These are phyloP conservation scores for Standfussiana lucernea DNA, from an alignment of 2,888 invertebrate species.

Conservation along the genomic window DNA sequence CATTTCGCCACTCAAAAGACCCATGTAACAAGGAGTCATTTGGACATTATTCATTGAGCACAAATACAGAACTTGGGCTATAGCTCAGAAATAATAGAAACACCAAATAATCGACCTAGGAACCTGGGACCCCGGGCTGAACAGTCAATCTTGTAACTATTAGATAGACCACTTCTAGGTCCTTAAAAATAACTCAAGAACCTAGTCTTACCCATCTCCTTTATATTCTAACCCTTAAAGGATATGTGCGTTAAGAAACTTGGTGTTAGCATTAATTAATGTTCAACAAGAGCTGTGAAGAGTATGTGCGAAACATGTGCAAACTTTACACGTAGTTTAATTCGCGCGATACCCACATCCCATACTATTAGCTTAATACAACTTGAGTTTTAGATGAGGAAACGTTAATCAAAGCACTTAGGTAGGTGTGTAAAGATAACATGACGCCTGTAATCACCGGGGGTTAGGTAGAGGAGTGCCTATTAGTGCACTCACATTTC, in stretches of 20 bases:
- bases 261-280: slow-evolving; percentile 44
- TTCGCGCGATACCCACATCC: slow-evolving; percentile 9
- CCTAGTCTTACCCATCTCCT: neutral
- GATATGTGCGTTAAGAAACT: slow-evolving; percentile 14
- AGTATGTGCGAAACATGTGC: slow-evolving; percentile 10
- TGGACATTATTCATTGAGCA: neutral
- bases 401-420: neutral
- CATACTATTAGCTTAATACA: neutral
- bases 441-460: neutral
- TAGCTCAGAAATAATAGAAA: too few species aligned
- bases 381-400: neutral
- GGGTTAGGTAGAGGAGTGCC: neutral
- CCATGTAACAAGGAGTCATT: neutral
- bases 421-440: neutral
- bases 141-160: too few species aligned
- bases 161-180: neutral
- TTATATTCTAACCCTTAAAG: slow-evolving; percentile 5
- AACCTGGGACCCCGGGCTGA: too few species aligned
- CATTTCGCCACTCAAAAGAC: neutral
- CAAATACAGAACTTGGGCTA: neutral
- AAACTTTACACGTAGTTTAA: slow-evolving; percentile 36
- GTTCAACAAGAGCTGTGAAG: slow-evolving; percentile 27
- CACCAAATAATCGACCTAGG: too few species aligned
- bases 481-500: neutral
- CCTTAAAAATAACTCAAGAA: neutral